phyloP scores from a whole-genome alignment of 2,113 vertebrate species.

The Antigone vipio region DNA sequence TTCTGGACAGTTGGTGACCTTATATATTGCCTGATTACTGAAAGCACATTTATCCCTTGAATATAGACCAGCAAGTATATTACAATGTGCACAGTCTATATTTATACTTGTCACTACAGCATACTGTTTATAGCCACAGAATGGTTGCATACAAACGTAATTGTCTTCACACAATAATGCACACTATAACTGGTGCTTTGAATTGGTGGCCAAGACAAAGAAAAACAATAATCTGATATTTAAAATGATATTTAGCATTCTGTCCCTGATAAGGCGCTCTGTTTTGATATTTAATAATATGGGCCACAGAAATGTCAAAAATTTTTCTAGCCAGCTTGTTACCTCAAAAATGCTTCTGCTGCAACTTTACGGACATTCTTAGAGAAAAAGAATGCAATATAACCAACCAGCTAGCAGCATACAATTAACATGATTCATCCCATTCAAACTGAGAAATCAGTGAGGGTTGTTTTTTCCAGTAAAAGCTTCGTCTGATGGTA shows the following conservation, averaged over 20 bases:
- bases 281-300: neutral
- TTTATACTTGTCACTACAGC: neutral
- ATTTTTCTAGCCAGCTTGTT: neutral
- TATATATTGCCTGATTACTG: neutral
- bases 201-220: neutral
- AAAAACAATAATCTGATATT: neutral
- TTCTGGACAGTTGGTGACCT: neutral
- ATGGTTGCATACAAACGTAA: neutral
- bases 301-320: constrained; percentile 28
- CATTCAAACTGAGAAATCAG: neutral
- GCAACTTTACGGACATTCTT: constrained; percentile 19
- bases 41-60: neutral
- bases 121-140: neutral
- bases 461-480: neutral
- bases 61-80: neutral
- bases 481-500: neutral
- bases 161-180: neutral
- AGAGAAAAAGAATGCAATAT: neutral
- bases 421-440: constrained; percentile 11
- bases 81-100: neutral
- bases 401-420: neutral
- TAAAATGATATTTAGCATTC: neutral
- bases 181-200: neutral
- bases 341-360: constrained; percentile 22
- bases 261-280: neutral